Conservation (phyloP, 2,113 vertebrate species). For the Salvelinus namaycush region DNA sequence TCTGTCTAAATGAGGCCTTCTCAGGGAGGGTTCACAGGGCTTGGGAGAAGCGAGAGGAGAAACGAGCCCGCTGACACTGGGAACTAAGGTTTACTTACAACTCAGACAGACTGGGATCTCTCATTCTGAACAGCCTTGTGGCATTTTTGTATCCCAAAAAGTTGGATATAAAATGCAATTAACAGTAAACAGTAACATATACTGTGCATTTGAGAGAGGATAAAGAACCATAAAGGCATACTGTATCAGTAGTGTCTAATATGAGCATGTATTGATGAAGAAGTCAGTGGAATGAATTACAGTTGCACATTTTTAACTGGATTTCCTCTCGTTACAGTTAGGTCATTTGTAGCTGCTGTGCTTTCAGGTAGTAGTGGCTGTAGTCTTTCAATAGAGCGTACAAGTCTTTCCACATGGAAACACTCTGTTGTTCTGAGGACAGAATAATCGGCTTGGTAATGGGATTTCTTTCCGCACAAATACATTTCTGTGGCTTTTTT, state of each 20-base stretch:
- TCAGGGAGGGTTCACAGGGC: conserved; percentile 37
- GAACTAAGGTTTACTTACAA: neutral
- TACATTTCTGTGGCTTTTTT: conserved; percentile 57
- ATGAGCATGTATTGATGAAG: too few relatives aligned
- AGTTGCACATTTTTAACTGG: too few relatives aligned
- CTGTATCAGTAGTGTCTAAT: too few relatives aligned
- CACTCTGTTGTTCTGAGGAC: conserved; percentile 26
- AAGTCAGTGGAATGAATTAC: too few relatives aligned
- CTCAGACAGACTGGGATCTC: neutral
- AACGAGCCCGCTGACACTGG: conserved; percentile 32
- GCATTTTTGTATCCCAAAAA: too few relatives aligned
- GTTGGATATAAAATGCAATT: too few relatives aligned
- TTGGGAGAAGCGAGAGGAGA: conserved; percentile 2
- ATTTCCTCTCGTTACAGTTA: neutral
- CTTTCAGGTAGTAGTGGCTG: neutral
- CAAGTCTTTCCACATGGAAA: conserved; percentile 54
- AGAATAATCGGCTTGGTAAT: conserved; percentile 41
- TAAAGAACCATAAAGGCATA: too few relatives aligned
- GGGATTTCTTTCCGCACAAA: conserved; percentile 42
- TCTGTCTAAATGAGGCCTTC: conserved; percentile 58
- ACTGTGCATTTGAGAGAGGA: too few relatives aligned
- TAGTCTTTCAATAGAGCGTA: conserved; percentile 30
- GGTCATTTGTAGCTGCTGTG: neutral
- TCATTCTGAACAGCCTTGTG: neutral
- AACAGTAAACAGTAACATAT: too few relatives aligned